Evolutionary conservation across 2,888 invertebrate genomes (phyloP).

Genomic region (Drosophila lutescens): DNA sequence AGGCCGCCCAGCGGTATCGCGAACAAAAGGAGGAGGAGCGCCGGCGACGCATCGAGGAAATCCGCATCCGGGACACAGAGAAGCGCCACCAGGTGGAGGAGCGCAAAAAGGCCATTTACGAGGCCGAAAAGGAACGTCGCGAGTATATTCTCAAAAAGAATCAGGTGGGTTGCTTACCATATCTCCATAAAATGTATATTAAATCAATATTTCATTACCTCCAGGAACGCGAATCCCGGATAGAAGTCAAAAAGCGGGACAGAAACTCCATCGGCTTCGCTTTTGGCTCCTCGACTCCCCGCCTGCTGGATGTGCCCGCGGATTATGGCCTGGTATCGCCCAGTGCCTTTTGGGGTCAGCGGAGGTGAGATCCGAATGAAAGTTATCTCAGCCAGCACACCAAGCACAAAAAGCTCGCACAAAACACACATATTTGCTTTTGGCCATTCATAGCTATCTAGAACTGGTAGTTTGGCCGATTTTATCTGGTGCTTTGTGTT

Average conservation of each 20-base stretch:
- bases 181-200: too few relatives aligned
- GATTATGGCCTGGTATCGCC: constrained; percentile 87
- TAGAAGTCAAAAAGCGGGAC: constrained; percentile 92
- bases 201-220: too few relatives aligned
- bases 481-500: constrained; percentile 2
- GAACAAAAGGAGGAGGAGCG: constrained; percentile 95
- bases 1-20: constrained; percentile 94
- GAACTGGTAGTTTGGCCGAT: constrained; percentile 6
- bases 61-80: constrained; percentile 91
- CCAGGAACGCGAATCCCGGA: constrained; percentile 91
- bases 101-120: constrained; percentile 94
- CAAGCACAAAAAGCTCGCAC: constrained; percentile 1
- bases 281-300: constrained; percentile 95
- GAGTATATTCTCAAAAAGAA: constrained; percentile 94
- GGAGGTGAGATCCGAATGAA: constrained; percentile 86
- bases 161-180: constrained; percentile 83
- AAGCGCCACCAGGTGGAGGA: constrained; percentile 91
- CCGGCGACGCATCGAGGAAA: constrained; percentile 92
- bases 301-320: constrained; percentile 91
- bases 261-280: constrained; percentile 92
- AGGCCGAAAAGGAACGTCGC: constrained; percentile 93
- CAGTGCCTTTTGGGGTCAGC: constrained; percentile 91
- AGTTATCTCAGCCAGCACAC: constrained; percentile 4
- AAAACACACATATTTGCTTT: not conserved
- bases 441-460: constrained; percentile 6